phyloP scores from a whole-genome alignment of 2,113 vertebrate species.

The Brachyistius frenatus region DNA sequence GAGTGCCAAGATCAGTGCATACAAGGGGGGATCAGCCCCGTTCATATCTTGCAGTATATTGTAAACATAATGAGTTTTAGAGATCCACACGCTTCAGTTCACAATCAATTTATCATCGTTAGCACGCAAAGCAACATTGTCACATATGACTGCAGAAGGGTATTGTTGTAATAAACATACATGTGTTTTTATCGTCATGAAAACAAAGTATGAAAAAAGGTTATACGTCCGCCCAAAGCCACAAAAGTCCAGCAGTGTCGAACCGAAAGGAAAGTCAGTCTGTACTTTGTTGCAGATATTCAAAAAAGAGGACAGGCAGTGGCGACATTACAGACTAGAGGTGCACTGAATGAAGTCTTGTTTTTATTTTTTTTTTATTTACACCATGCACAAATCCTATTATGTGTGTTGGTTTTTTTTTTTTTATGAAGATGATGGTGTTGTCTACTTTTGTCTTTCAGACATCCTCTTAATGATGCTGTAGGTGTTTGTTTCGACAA shows the following conservation, averaged over 20 bases:
- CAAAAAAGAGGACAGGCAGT: slow-evolving; percentile 38
- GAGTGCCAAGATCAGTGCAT: slow-evolving; percentile 73
- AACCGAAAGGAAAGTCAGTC: slow-evolving; percentile 12
- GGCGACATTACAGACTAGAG: slow-evolving; percentile 22
- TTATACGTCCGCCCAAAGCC: slow-evolving; percentile 32
- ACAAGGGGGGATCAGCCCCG: slow-evolving; percentile 44
- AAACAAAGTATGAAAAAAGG: slow-evolving; percentile 64
- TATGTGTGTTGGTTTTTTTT: background rate
- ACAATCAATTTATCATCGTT: slow-evolving; percentile 42
- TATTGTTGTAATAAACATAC: slow-evolving; percentile 36
- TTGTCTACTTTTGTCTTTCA: background rate
- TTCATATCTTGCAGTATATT: slow-evolving; percentile 67
- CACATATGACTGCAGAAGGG: slow-evolving; percentile 41
- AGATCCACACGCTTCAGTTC: slow-evolving; percentile 51
- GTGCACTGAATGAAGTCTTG: slow-evolving; percentile 26
- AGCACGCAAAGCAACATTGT: slow-evolving; percentile 64
- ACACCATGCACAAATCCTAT: background rate
- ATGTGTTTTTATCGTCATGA: slow-evolving; percentile 47
- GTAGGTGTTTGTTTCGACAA: background rate
- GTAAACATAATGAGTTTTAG: slow-evolving; percentile 59
- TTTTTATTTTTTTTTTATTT: background rate
- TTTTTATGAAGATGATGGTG: background rate
- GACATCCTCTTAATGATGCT: background rate
- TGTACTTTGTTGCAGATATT: slow-evolving; percentile 15
- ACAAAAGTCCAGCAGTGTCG: slow-evolving; percentile 5